Evolutionary conservation across 2,797 vertebrate genomes (phyloP), one percentile per base, ranked within the genome.

Genomic region (Acrossocheilus fasciatus): DNA sequence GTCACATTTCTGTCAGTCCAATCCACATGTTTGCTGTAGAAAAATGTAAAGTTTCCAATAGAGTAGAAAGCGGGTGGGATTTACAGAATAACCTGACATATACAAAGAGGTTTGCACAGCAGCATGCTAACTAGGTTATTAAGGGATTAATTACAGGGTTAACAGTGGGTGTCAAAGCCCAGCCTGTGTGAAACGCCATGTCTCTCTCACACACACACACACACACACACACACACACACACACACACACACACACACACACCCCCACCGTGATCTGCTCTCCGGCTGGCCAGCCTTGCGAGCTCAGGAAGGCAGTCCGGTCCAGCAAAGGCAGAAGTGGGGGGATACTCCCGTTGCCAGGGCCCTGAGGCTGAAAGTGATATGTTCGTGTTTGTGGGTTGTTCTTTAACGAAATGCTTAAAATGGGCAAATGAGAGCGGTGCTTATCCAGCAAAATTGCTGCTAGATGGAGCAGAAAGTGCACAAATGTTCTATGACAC

Each of bases 401-500:
- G 91, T 93, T 87, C 93, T 93, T 93, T 93, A 93, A 91, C 62
- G 89, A 93, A 95, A 77, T 87, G 90, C 89, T 92, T 93, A 93
- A 94, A 90, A 95, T 90, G 93, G 92, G 92, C 95, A 95, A 96
- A 96, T 94, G 94, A 96, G 94, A 94, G 93, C 92, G 92, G 93
- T 95, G 96, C 96, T 96, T 96, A 96, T 96, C 94, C 95, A 94
- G 95, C 96, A 96, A 95, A 96, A 96, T 95, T 95, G 96, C 95
- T 96, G 95, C 95, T 96, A 96, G 95, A 96, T 95, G 95, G 96
- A 96, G 95, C 96, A 96, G 96, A 96, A 96, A 96, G 96, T 95
- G 96, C 96, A 96, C 96, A 96, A 95, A 96, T 96, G 95, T 95
- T 95, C 95, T 95, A 96, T 96, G 96, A 96, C 96, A 96, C 94